Conservation (phyloP, 2,797 vertebrate species). For the Scyliorhinus canicula region DNA sequence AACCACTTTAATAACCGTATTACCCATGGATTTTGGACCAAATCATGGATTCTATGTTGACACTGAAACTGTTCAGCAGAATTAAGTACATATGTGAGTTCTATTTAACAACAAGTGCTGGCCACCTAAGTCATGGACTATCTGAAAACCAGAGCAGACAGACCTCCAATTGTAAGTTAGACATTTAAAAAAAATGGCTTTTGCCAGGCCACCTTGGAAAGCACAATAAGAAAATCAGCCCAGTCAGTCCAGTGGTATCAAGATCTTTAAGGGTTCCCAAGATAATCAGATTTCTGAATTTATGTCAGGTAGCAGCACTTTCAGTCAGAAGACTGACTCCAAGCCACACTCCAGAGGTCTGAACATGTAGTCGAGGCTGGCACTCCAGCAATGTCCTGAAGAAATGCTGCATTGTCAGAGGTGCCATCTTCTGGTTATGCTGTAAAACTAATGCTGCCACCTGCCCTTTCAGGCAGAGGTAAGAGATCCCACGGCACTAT, state of each 20-base stretch:
- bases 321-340: background rate
- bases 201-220: background rate
- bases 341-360: background rate
- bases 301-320: background rate
- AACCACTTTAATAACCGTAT: background rate
- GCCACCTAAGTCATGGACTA: background rate
- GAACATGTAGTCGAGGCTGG: background rate
- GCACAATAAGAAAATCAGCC: background rate
- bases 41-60: background rate
- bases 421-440: background rate
- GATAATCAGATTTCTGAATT: background rate
- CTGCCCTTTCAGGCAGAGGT: background rate
- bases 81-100: background rate
- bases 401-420: background rate
- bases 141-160: background rate
- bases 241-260: no score
- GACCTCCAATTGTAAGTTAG: background rate
- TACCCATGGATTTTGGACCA: background rate
- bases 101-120: background rate
- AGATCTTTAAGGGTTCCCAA: background rate
- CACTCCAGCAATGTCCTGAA: background rate
- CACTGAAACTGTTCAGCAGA: background rate
- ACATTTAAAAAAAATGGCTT: background rate
- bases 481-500: background rate
- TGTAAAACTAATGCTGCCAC: background rate